Evolutionary conservation across 2,888 invertebrate species (phyloP).

Genomic region (Pyrgus malvae): DNA sequence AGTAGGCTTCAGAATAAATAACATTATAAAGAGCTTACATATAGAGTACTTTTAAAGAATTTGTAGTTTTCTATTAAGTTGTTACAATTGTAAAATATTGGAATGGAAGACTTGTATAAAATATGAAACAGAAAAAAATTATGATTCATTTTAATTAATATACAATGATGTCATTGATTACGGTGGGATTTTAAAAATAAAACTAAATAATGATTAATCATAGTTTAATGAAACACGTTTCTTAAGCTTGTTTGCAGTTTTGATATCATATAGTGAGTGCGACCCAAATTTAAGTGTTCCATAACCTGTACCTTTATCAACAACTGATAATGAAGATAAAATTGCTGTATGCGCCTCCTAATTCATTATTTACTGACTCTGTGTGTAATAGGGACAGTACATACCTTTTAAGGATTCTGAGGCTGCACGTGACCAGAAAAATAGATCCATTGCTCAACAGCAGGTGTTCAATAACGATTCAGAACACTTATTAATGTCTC

Average conservation of each 20-base stretch:
- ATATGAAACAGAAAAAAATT: no score
- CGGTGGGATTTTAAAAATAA: no score
- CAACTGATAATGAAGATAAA: slow-evolving; percentile 74
- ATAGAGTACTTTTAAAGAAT: no score
- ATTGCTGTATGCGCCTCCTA: slow-evolving; percentile 53
- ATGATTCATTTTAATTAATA: background rate
- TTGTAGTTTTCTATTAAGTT: no score
- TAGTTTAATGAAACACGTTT: slow-evolving; percentile 14
- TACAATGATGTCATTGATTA: no score
- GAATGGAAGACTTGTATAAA: no score
- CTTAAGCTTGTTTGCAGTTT: slow-evolving; percentile 32
- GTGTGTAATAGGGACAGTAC: slow-evolving; percentile 19
- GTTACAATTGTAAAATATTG: no score
- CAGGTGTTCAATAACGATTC: slow-evolving; percentile 31
- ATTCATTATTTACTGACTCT: slow-evolving; percentile 38
- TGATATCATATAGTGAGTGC: slow-evolving; percentile 45
- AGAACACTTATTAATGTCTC: background rate
- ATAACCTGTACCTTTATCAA: slow-evolving; percentile 66
- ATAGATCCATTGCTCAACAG: slow-evolving; percentile 33
- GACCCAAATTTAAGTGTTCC: slow-evolving; percentile 70
- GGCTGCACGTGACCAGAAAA: slow-evolving; percentile 29
- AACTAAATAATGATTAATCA: no score
- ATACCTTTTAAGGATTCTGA: slow-evolving; percentile 27
- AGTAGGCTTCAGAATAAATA: no score
- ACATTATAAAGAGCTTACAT: no score